A percentile compares a stretch with the other conserved stretches of the same genome.
Conservation (phyloP, 2,113 vertebrate genomes). For the Brienomyrus longianalis region DNA sequence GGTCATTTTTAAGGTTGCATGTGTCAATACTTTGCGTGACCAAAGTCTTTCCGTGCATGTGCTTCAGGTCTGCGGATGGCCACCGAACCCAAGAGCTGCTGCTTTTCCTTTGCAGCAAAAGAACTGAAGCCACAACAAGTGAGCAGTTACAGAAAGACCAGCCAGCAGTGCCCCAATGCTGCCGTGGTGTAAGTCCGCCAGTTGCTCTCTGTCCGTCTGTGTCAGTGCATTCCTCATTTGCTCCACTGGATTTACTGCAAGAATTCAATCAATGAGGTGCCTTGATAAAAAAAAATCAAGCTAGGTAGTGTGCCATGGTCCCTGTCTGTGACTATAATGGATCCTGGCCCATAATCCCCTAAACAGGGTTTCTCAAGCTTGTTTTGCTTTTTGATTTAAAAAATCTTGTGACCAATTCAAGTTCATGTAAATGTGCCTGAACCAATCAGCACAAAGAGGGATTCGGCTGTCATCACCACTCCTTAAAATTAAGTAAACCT, state of each 20-base stretch:
- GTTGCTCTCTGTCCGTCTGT: neutral
- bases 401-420: neutral
- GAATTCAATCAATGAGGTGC: neutral
- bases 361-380: neutral
- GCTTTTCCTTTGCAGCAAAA: conserved; percentile 37
- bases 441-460: neutral
- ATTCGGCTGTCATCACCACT: neutral
- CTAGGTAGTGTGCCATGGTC: neutral
- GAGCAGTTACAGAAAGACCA: conserved; percentile 42
- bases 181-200: conserved; percentile 51
- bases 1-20: neutral
- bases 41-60: neutral
- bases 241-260: neutral
- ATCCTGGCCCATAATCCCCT: neutral
- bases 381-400: neutral
- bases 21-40: neutral
- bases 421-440: neutral
- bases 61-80: conserved; percentile 48
- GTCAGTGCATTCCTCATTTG: neutral
- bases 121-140: conserved; percentile 21
- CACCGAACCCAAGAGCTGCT: conserved; percentile 48
- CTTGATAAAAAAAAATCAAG: neutral
- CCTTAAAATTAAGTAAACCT: neutral
- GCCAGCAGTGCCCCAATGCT: conserved; percentile 49
- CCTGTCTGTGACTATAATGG: neutral